A percentile compares a stretch with the other conserved stretches of the same genome.
phyloP scores from a whole-genome alignment of 1,140 invertebrate species.

The Drosophila mayri region DNA sequence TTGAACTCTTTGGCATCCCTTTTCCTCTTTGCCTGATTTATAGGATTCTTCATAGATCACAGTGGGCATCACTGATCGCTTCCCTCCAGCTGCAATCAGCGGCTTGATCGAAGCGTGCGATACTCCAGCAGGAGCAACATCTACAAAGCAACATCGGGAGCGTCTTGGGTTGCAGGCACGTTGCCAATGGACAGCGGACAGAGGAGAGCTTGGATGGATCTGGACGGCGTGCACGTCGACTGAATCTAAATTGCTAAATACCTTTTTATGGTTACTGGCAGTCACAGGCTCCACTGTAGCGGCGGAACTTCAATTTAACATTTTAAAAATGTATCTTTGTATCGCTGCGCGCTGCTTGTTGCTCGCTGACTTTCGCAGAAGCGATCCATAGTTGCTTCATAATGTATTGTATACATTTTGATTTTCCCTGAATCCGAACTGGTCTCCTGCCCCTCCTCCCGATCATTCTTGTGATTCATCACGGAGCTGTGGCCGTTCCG shows the following conservation, averaged over 20 bases:
- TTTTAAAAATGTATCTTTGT: conserved; percentile 83
- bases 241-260: conserved; percentile 84
- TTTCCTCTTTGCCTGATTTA: conserved; percentile 1
- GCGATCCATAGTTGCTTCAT: conserved; percentile 60
- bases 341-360: conserved; percentile 53
- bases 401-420: conserved; percentile 76
- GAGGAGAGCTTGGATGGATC: background rate
- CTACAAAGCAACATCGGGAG: conserved; percentile 23
- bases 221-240: conserved; percentile 70
- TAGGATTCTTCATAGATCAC: conserved; percentile 20
- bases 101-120: conserved; percentile 76
- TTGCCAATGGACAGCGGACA: conserved; percentile 30
- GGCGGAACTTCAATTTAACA: conserved; percentile 73
- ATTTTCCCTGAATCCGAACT: conserved; percentile 62
- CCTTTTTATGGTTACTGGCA: conserved; percentile 77
- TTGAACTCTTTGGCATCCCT: background rate
- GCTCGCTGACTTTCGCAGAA: conserved; percentile 72
- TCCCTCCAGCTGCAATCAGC: conserved; percentile 74
- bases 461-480: conserved; percentile 58
- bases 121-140: conserved; percentile 49
- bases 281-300: conserved; percentile 41
- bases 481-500: conserved; percentile 35
- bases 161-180: conserved; percentile 60
- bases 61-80: conserved; percentile 41
- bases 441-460: conserved; percentile 4